Evolutionary conservation across 2,888 invertebrate species (phyloP).

Genomic region (Cryptocephalus primarius): DNA sequence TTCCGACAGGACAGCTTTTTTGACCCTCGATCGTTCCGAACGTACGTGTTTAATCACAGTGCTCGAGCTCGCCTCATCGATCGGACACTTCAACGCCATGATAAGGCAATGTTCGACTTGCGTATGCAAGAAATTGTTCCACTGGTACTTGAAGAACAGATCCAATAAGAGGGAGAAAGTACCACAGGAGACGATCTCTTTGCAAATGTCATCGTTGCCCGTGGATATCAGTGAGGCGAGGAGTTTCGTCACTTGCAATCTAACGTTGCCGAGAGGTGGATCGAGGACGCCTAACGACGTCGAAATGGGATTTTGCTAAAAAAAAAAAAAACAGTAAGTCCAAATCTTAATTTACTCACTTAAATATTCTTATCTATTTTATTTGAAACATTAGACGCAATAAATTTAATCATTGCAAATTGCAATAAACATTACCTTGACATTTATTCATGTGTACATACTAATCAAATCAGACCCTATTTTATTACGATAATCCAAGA

Average conservation of each 20-base stretch:
- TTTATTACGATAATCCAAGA: too few species aligned
- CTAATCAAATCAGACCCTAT: too few species aligned
- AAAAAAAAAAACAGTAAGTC: slow-evolving; percentile 9
- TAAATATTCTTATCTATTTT: too few species aligned
- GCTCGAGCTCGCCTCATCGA: too few species aligned
- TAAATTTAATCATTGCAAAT: too few species aligned
- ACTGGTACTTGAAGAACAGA: slow-evolving; percentile 78
- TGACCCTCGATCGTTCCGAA: slow-evolving; percentile 3
- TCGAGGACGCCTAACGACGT: slow-evolving; percentile 61
- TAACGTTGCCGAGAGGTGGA: slow-evolving; percentile 67
- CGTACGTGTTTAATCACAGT: slow-evolving; percentile 47
- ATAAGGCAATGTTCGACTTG: slow-evolving; percentile 73
- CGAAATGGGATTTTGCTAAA: slow-evolving; percentile 51
- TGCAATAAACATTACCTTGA: too few species aligned
- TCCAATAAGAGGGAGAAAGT: slow-evolving; percentile 61
- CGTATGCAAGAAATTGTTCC: slow-evolving; percentile 94
- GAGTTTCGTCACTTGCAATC: slow-evolving; percentile 70
- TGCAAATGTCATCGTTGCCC: slow-evolving; percentile 59
- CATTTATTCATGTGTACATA: too few species aligned
- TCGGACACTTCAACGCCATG: slow-evolving; percentile 47
- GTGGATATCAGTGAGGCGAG: slow-evolving; percentile 65
- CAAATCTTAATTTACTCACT: too few species aligned
- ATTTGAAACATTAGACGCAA: too few species aligned
- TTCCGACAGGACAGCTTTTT: too few species aligned
- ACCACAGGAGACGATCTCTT: slow-evolving; percentile 45